Percentiles rank a stretch among this genome's conserved stretches.
These are phyloP conservation scores for Clamator glandarius DNA, from an alignment of 2,797 vertebrate species.

Conservation along the genomic window DNA sequence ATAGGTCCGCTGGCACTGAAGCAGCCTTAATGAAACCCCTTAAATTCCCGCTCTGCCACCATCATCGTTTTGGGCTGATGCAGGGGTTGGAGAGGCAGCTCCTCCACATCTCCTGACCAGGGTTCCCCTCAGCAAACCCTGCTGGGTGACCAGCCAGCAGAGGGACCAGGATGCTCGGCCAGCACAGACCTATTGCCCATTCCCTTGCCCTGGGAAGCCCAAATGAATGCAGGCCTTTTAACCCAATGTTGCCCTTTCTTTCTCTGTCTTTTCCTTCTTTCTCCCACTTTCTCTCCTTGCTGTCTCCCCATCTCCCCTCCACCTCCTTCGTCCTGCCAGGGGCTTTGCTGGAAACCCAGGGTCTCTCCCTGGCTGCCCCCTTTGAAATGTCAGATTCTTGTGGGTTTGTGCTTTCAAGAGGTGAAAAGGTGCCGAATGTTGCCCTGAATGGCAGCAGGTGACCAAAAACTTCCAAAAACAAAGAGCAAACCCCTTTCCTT, in stretches of 20 bases:
- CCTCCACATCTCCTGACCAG: background rate
- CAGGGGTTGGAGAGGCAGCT: background rate
- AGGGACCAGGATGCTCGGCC: background rate
- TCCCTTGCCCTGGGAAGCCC: background rate
- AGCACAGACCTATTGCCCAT: background rate
- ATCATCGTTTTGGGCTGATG: background rate
- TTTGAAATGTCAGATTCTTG: background rate
- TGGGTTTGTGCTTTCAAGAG: slow-evolving; percentile 46
- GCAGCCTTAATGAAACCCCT: background rate
- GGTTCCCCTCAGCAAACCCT: background rate
- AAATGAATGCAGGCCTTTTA: background rate
- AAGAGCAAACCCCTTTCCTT: slow-evolving; percentile 3
- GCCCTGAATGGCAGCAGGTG: slow-evolving; percentile 39
- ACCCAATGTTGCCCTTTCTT: background rate
- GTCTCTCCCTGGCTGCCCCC: background rate
- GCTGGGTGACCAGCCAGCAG: background rate
- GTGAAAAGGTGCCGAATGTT: slow-evolving; percentile 40
- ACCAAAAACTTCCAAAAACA: slow-evolving; percentile 46
- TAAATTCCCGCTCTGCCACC: background rate
- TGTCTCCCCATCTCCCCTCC: background rate
- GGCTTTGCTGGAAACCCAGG: background rate
- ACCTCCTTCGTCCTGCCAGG: background rate
- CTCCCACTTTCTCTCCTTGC: slow-evolving; percentile 3
- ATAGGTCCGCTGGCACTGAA: background rate
- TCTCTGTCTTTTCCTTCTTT: slow-evolving; percentile 38